Percentiles rank a stretch among this genome's conserved stretches.
These are phyloP conservation scores for Eupeodes latifasciatus DNA, from an alignment of 2,888 invertebrate species.

Conservation along the genomic window DNA sequence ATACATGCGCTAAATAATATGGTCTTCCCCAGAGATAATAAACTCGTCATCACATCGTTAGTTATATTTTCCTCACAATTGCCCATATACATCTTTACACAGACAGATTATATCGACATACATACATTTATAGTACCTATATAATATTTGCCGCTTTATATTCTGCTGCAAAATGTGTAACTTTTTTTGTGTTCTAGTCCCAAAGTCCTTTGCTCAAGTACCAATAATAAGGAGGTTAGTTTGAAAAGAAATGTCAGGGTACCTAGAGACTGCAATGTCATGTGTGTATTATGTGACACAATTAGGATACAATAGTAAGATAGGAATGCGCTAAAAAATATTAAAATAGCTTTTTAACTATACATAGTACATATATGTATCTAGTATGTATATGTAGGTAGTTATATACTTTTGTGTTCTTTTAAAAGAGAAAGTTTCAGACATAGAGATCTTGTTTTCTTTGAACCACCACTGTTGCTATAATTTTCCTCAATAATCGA, in stretches of 20 bases:
- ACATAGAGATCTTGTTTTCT: not conserved
- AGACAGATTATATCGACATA: constrained; percentile 13
- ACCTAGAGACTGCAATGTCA: constrained; percentile 74
- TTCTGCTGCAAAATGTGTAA: constrained; percentile 53
- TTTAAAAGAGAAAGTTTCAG: constrained; percentile 28
- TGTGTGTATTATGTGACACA: constrained; percentile 73
- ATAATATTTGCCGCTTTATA: not conserved
- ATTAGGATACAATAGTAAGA: constrained; percentile 71
- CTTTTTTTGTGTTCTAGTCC: constrained; percentile 69
- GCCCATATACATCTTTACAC: constrained; percentile 12
- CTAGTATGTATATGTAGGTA: not conserved
- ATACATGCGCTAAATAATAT: constrained; percentile 21
- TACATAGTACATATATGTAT: constrained; percentile 15
- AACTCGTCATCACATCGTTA: constrained; percentile 74
- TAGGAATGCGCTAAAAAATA: constrained; percentile 61
- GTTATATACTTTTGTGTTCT: not conserved
- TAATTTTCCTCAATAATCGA: not conserved
- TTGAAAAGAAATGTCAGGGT: constrained; percentile 76
- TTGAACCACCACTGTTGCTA: not conserved
- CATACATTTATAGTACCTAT: not conserved
- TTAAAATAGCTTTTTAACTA: constrained; percentile 56
- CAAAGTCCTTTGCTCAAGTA: constrained; percentile 71
- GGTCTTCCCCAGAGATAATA: constrained; percentile 73
- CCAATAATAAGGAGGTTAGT: constrained; percentile 76
- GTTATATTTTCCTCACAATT: constrained; percentile 45